Conservation (phyloP, 2,797 vertebrate species). For the Channa striata region DNA sequence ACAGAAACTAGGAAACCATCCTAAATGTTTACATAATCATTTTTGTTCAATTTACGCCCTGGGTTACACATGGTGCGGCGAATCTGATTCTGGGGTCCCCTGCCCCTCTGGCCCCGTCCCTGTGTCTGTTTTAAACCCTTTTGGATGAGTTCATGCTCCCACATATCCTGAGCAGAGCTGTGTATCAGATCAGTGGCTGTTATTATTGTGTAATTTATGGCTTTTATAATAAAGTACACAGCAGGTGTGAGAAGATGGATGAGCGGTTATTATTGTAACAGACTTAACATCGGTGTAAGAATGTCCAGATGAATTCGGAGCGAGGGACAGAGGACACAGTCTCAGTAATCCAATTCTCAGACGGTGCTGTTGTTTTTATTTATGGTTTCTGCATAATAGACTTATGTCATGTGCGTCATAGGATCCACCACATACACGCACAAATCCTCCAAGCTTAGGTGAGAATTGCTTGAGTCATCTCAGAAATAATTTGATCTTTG, state of each 20-base stretch:
- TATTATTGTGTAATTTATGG: conserved; percentile 8
- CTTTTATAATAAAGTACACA: too few relatives aligned
- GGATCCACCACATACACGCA: conserved; percentile 13
- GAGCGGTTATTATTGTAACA: conserved; percentile 26
- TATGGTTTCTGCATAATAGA: conserved; percentile 48
- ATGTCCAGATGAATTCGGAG: conserved; percentile 33
- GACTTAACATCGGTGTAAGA: conserved; percentile 8
- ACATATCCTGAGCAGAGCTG: background rate
- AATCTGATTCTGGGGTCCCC: too few relatives aligned
- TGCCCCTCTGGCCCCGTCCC: too few relatives aligned
- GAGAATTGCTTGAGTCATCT: conserved; percentile 14
- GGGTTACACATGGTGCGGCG: too few relatives aligned
- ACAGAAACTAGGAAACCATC: too few relatives aligned
- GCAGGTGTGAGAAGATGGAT: too few relatives aligned
- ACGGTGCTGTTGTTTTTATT: conserved; percentile 50
- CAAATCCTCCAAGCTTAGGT: conserved; percentile 14
- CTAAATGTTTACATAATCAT: too few relatives aligned
- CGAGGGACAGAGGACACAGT: conserved; percentile 31
- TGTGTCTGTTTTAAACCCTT: background rate
- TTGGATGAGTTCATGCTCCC: background rate
- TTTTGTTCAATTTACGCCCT: too few relatives aligned
- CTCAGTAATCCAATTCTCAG: conserved; percentile 47
- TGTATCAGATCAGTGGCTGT: conserved; percentile 1
- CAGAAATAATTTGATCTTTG: conserved; percentile 5
- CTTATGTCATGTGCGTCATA: conserved; percentile 20